Percentiles rank a stretch among this genome's conserved stretches.
These are phyloP conservation scores for Galemys pyrenaicus DNA, from an alignment of 2,113 vertebrate genomes.

Conservation along the genomic window DNA sequence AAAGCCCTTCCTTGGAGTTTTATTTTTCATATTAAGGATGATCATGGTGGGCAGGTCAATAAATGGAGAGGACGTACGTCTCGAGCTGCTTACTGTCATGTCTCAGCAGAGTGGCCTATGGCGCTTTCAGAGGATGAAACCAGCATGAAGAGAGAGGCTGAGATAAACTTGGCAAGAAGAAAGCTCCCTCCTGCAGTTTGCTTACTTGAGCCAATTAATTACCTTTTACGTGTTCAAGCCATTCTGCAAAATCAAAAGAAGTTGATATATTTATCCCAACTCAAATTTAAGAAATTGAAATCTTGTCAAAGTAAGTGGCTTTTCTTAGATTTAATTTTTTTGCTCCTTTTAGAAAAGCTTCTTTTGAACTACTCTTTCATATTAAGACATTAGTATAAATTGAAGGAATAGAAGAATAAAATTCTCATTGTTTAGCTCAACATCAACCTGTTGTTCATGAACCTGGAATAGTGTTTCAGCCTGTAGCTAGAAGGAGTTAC, in stretches of 20 bases:
- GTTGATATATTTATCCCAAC: not conserved
- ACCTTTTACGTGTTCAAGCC: not conserved
- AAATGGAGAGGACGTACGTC: not conserved
- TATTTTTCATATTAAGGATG: not conserved
- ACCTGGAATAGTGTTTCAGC: not conserved
- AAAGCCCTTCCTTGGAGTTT: not conserved
- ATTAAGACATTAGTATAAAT: not conserved
- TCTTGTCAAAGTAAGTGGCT: not conserved
- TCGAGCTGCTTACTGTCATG: not conserved
- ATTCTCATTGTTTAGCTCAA: not conserved
- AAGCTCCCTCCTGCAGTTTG: not conserved
- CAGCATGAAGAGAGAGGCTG: not conserved
- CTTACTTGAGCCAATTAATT: not conserved
- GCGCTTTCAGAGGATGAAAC: not conserved
- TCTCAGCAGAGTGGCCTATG: not conserved
- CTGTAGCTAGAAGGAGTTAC: too few species aligned
- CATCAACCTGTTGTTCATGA: not conserved
- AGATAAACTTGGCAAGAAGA: not conserved
- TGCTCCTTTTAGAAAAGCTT: not conserved
- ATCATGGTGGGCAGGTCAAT: not conserved
- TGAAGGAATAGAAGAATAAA: not conserved
- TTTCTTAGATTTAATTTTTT: slow-evolving; percentile 1
- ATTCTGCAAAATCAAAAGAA: not conserved
- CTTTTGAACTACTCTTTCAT: not conserved
- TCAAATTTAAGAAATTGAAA: slow-evolving; percentile 2